Percentiles rank a stretch among this genome's conserved stretches.
phyloP scores from a whole-genome alignment of 30 jellyfish, hydroid and myxozoan species.

The Chironex yamaguchii region DNA sequence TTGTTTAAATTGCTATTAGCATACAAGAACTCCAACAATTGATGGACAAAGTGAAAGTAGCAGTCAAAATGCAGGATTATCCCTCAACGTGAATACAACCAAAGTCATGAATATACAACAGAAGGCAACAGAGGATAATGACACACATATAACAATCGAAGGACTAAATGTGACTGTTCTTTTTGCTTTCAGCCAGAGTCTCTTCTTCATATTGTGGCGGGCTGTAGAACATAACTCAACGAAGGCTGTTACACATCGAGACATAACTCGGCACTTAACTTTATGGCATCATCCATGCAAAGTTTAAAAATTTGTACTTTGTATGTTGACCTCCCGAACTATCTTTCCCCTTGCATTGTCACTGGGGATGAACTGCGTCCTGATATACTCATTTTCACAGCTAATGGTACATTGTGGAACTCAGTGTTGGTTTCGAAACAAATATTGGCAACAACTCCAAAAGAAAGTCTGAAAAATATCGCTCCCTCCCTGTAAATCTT shows the following conservation, averaged over 20 bases:
- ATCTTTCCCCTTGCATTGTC: constrained; percentile 14
- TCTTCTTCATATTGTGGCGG: constrained; percentile 20
- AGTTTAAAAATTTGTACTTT: constrained; percentile 13
- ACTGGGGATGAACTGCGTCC: constrained; percentile 26
- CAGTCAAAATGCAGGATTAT: no score
- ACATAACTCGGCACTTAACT: constrained; percentile 28
- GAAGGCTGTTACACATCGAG: constrained; percentile 46
- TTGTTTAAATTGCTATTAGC: no score
- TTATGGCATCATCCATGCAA: constrained; percentile 11
- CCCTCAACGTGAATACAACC: no score
- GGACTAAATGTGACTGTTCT: no score
- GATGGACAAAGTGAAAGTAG: no score
- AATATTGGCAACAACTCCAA: background rate
- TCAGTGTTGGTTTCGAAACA: constrained; percentile 1
- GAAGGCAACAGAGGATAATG: no score
- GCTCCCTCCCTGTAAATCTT: background rate
- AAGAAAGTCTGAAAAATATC: background rate
- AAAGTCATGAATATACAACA: no score
- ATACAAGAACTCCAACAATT: no score
- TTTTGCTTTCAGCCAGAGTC: constrained; percentile 30
- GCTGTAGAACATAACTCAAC: constrained; percentile 32
- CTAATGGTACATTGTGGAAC: background rate
- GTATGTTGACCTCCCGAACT: constrained; percentile 24
- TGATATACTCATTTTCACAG: constrained; percentile 17
- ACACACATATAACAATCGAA: no score